phyloP scores from a whole-genome alignment of 2,888 invertebrate genomes.

The Schizaphis graminum region DNA sequence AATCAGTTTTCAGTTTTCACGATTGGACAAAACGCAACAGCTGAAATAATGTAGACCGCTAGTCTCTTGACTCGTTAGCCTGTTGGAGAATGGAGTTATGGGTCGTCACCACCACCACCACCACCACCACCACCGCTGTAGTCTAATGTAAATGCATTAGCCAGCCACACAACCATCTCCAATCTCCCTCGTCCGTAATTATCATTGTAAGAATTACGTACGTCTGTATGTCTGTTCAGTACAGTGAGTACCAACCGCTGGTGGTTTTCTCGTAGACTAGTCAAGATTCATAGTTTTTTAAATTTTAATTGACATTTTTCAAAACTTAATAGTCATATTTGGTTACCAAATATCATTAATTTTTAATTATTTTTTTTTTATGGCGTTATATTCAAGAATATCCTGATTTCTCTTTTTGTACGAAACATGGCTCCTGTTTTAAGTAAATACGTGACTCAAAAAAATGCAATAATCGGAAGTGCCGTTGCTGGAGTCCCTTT shows the following conservation, averaged over 20 bases:
- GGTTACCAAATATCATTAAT: neutral
- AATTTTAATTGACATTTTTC: neutral
- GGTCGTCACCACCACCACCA: constrained; percentile 21
- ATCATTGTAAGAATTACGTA: neutral
- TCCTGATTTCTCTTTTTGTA: neutral
- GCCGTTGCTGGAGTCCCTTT: constrained; percentile 58
- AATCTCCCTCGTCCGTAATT: neutral
- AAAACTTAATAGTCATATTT: neutral
- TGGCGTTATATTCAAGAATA: neutral
- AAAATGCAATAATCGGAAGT: constrained; percentile 50
- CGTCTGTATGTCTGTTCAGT: neutral
- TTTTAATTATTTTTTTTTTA: neutral
- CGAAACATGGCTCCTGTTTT: constrained; percentile 47
- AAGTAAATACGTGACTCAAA: constrained; percentile 51
- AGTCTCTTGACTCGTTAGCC: neutral
- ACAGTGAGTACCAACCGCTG: constrained; percentile 28
- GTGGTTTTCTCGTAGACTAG: neutral
- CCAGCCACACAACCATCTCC: constrained; percentile 7
- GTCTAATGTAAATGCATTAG: neutral
- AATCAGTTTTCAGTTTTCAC: neutral
- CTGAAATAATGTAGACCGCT: neutral
- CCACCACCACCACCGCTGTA: neutral
- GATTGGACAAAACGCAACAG: neutral
- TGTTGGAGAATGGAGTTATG: neutral
- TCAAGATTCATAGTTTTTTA: too few species aligned